Evolutionary conservation across 1,140 invertebrate species (phyloP), one percentile per base, ranked within the genome.

Genomic region (Neelides sp.): DNA sequence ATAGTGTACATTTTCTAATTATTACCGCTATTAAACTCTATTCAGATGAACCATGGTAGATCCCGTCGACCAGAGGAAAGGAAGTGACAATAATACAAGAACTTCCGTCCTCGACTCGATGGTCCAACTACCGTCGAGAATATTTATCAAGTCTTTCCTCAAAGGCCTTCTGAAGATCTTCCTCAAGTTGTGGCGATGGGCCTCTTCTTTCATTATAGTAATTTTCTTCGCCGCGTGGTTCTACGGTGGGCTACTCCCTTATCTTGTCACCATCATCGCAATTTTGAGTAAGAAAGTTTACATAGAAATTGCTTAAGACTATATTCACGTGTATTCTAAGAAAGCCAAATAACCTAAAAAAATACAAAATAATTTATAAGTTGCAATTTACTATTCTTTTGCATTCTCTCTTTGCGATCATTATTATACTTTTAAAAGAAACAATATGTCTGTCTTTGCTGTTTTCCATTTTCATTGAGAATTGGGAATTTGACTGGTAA

Each of bases 211-310:
- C 41, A 35, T 52, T 12, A 47, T 55, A 10, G 43, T 55, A 7
- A 56, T 59, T 24, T 59, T 55, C 39, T 59, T 59, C 27, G 50
- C 44, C 12, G 57, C 58, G 3, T 59, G 50, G 50, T 56, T 56
- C 28, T 59, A 59, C 27, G 58, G 58, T n/a, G 58, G 58, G 7
- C 17, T 56, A 24, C 45, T 54, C 13, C 58, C 58, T 4, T 59
- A 59, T 28, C 12, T 56, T 17, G 51, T 59, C 17, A 34, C 35
- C 1, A 7, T 53, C 7, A 32, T 55, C 7, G 58, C 54, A 15
- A 13, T 59, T 27, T 36, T 59, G 20, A 56, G 58, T 59, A 56
- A 55, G 57, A 47, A 12, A 39, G 15, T 17, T n/a, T 32, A 39
- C 5, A 39, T n/a, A 17, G 36, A n/a, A n/a, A n/a, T n/a, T n/a